These are phyloP conservation scores for Cheilosia variabilis DNA, from an alignment of 2,888 invertebrate genomes.

Conservation along the genomic window DNA sequence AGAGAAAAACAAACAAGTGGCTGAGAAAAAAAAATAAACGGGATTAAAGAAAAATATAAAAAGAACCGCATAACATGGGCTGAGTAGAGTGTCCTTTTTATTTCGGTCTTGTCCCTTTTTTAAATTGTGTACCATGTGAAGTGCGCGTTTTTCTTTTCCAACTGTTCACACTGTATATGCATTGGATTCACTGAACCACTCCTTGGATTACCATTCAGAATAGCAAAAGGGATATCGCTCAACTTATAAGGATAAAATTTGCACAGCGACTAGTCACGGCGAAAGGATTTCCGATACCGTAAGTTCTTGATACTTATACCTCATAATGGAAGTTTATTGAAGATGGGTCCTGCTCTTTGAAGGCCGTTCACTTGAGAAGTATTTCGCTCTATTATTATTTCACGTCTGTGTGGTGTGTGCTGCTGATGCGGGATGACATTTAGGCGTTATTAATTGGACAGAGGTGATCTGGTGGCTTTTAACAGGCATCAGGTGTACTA, in stretches of 20 bases:
- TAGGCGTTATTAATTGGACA: constrained; percentile 4
- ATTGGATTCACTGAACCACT: constrained; percentile 28
- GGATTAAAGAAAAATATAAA: neutral
- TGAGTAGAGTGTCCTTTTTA: constrained; percentile 38
- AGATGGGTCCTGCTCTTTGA: neutral
- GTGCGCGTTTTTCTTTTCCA: constrained; percentile 7
- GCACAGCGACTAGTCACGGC: constrained; percentile 23
- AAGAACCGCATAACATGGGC: constrained; percentile 56
- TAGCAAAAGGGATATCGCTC: constrained; percentile 34
- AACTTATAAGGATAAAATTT: constrained; percentile 39
- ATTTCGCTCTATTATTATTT: neutral
- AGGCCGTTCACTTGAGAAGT: neutral
- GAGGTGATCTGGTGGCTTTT: neutral
- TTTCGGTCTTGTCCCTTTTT: neutral
- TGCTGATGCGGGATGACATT: constrained; percentile 30
- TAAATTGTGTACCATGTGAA: constrained; percentile 16
- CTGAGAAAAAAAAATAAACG: neutral
- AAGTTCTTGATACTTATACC: constrained; percentile 44
- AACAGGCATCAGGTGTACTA: neutral
- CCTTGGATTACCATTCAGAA: constrained; percentile 57
- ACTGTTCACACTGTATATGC: constrained; percentile 21
- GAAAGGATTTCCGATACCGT: constrained; percentile 29
- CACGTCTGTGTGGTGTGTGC: neutral
- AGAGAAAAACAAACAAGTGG: neutral
- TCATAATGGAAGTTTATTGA: neutral